Conservation (phyloP, 2,888 invertebrate genomes). For the Heliconius aoede region DNA sequence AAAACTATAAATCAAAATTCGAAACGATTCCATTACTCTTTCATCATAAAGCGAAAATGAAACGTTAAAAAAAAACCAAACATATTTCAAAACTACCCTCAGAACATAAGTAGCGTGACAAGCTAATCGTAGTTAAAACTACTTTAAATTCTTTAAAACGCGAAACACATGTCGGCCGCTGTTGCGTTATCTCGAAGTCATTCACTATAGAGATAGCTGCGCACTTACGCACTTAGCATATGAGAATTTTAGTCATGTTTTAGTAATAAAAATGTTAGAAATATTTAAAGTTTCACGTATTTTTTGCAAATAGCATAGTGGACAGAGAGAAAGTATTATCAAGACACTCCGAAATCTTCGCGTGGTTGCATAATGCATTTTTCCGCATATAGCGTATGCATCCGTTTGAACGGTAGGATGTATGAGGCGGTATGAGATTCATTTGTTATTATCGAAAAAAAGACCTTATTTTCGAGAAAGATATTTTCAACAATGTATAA, state of each 20-base stretch:
- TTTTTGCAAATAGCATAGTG: not conserved
- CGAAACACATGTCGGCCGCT: slow-evolving; percentile 63
- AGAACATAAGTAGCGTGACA: slow-evolving; percentile 54
- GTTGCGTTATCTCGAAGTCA: slow-evolving; percentile 55
- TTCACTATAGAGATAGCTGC: slow-evolving; percentile 52
- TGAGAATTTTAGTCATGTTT: slow-evolving; percentile 40
- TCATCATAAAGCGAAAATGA: not conserved
- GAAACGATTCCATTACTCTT: not conserved
- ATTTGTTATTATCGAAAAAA: no score
- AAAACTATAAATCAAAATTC: not conserved
- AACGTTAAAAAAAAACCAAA: slow-evolving; percentile 1
- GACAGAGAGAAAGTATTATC: not conserved
- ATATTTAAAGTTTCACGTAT: not conserved
- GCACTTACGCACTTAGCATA: slow-evolving; percentile 57
- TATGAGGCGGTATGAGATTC: no score
- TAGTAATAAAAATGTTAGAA: slow-evolving; percentile 41
- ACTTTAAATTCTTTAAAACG: slow-evolving; percentile 64
- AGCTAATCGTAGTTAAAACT: slow-evolving; percentile 55
- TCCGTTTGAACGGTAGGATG: no score
- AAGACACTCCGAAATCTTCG: no score
- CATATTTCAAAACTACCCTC: slow-evolving; percentile 42
- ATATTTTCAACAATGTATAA: no score
- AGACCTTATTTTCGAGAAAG: no score
- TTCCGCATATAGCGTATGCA: no score
- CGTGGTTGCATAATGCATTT: no score